Evolutionary conservation across 2,113 vertebrate species (phyloP).

Genomic region (Sapayoa aenigma): DNA sequence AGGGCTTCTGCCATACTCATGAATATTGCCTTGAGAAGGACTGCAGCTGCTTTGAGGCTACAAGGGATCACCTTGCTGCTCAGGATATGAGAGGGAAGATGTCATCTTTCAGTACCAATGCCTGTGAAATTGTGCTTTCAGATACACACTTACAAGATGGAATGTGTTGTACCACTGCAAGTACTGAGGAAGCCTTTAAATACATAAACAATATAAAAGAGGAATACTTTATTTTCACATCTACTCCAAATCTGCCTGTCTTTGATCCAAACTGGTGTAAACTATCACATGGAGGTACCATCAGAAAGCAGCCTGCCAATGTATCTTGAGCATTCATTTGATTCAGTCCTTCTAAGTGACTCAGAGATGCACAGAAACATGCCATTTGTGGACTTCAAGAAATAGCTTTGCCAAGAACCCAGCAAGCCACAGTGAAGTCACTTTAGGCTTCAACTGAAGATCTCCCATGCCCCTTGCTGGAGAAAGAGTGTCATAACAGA

Average conservation of each 20-base stretch:
- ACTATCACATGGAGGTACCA: accelerated
- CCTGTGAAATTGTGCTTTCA: not conserved
- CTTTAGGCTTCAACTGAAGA: not conserved
- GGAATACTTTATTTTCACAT: not conserved
- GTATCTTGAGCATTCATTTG: not conserved
- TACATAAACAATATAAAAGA: not conserved
- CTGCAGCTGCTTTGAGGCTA: not conserved
- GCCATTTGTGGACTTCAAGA: not conserved
- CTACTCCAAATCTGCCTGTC: not conserved
- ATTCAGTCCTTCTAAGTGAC: not conserved
- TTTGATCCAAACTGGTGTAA: not conserved
- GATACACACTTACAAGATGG: not conserved
- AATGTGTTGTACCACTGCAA: not conserved
- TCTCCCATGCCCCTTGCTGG: constrained; percentile 58
- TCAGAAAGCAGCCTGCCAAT: not conserved
- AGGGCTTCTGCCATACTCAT: not conserved
- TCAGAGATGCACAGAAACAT: not conserved
- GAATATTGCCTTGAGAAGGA: not conserved
- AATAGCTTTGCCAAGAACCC: not conserved
- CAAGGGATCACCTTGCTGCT: not conserved
- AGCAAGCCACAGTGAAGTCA: not conserved
- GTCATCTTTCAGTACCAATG: not conserved
- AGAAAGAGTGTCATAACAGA: not conserved
- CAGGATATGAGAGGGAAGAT: not conserved
- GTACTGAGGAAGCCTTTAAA: not conserved